phyloP scores from a whole-genome alignment of 2,888 invertebrate species.

The Muscina levida region DNA sequence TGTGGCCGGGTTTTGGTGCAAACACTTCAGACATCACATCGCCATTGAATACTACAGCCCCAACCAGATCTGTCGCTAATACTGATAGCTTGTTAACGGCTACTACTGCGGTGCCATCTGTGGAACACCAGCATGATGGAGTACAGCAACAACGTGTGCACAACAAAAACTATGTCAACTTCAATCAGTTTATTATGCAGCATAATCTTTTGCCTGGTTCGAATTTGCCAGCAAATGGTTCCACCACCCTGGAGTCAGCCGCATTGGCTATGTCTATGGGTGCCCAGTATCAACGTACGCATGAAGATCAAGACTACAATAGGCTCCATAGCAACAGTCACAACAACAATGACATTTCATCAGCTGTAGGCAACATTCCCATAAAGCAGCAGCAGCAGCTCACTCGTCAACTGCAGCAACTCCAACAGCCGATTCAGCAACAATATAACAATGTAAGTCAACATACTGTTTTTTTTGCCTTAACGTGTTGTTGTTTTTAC shows the following conservation, averaged over 20 bases:
- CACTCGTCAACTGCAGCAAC: too few species aligned
- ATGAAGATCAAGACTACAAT: slow-evolving; percentile 6
- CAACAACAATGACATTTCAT: slow-evolving; percentile 31
- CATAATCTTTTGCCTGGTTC: slow-evolving; percentile 73
- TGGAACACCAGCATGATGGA: slow-evolving; percentile 11
- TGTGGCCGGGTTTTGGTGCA: slow-evolving; percentile 63
- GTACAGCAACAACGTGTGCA: slow-evolving; percentile 37
- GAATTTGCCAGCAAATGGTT: neutral
- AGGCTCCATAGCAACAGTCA: neutral
- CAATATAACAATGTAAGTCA: slow-evolving; percentile 56
- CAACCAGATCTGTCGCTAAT: neutral
- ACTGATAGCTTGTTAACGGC: neutral
- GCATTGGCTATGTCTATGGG: slow-evolving; percentile 4
- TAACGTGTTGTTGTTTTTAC: neutral
- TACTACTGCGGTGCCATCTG: neutral
- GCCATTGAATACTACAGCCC: neutral
- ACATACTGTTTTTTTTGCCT: neutral
- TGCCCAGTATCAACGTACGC: slow-evolving; percentile 3
- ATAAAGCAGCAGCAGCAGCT: slow-evolving; percentile 38
- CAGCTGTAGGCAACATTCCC: slow-evolving; percentile 32
- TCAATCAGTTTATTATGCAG: slow-evolving; percentile 79
- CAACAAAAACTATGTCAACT: slow-evolving; percentile 78
- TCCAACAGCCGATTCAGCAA: slow-evolving; percentile 16
- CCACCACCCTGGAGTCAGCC: neutral
- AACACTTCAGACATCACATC: slow-evolving; percentile 35